Evolutionary conservation across 2,888 invertebrate genomes (phyloP).

Genomic region (Eledone cirrhosa): DNA sequence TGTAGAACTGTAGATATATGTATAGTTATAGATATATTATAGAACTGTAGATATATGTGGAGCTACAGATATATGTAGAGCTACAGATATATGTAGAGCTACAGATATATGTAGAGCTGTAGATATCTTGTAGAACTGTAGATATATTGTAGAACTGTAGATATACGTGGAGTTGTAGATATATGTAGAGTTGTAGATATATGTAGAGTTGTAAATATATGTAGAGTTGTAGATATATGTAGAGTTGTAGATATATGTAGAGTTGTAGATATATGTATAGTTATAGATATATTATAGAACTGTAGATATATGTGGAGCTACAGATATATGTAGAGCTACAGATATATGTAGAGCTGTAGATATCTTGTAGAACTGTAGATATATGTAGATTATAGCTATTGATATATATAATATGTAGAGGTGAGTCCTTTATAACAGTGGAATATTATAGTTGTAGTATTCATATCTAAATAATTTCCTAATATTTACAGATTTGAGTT

Average conservation of each 20-base stretch:
- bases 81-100: no score
- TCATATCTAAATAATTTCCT: no score
- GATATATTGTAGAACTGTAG: background rate
- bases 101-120: no score
- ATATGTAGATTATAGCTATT: background rate
- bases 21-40: no score
- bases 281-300: background rate
- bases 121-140: no score
- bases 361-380: background rate
- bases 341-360: background rate
- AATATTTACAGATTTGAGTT: no score
- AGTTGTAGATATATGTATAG: background rate
- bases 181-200: background rate
- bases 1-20: no score
- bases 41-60: no score
- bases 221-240: background rate
- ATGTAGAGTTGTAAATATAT: background rate
- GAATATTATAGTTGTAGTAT: no score
- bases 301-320: background rate
- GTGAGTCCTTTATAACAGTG: no score
- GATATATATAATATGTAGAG: background rate
- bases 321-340: background rate
- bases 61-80: no score
- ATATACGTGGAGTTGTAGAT: background rate
- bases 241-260: background rate